Conservation (phyloP, 2,888 invertebrate species). For the Acholoe squamosa region DNA sequence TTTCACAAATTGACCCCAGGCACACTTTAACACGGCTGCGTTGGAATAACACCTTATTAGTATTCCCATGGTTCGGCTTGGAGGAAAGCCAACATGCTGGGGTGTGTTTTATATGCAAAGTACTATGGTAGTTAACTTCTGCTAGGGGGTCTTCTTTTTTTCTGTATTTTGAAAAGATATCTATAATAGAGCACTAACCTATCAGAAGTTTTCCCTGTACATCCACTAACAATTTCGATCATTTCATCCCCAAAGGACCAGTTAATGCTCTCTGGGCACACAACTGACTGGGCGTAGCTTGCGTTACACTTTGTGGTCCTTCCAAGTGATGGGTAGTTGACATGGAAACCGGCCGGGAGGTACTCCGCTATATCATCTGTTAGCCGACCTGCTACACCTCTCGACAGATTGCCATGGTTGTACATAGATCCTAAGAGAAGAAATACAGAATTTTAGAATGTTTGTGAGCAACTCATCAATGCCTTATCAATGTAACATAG, state of each 20-base stretch:
- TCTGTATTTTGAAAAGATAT: no score
- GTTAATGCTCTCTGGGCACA: constrained; percentile 72
- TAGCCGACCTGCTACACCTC: constrained; percentile 80
- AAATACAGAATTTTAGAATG: not conserved
- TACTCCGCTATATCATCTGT: constrained; percentile 73
- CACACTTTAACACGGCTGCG: no score
- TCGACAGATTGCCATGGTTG: constrained; percentile 78
- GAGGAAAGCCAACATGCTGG: no score
- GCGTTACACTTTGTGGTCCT: constrained; percentile 67
- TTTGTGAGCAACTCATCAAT: no score
- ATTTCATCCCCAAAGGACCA: constrained; percentile 76
- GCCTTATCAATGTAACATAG: no score
- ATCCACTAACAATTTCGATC: constrained; percentile 75
- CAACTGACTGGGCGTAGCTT: constrained; percentile 62
- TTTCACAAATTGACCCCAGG: no score
- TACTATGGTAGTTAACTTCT: no score
- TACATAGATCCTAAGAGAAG: constrained; percentile 72
- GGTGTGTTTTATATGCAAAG: no score
- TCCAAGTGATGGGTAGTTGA: constrained; percentile 75
- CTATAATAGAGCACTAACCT: constrained; percentile 70
- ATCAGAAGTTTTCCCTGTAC: constrained; percentile 73
- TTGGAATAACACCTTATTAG: no score
- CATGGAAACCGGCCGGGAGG: constrained; percentile 71
- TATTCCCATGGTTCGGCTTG: no score
- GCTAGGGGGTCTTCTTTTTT: no score